These are phyloP conservation scores for Enteromius mattozi DNA, from an alignment of 2,797 vertebrate genomes.

Conservation along the genomic window DNA sequence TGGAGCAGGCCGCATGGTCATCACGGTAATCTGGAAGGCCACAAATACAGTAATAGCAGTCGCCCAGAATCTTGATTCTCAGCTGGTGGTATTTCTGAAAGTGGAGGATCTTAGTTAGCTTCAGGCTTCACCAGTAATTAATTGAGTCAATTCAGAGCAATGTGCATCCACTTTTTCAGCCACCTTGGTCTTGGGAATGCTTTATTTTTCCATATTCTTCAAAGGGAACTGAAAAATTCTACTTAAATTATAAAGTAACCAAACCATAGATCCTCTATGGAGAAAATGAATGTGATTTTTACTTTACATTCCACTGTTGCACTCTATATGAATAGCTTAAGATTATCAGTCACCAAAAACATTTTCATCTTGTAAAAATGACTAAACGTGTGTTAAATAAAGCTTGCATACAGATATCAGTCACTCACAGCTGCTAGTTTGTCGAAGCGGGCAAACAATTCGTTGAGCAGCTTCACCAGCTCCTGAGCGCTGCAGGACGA, in stretches of 20 bases:
- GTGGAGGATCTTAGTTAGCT: background rate
- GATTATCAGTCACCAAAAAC: background rate
- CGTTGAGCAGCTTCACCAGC: conserved; percentile 93
- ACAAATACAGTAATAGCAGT: conserved; percentile 96
- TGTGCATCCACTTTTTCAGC: background rate
- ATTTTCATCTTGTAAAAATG: background rate
- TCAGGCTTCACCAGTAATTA: background rate
- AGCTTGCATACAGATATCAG: background rate
- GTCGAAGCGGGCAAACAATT: conserved; percentile 94
- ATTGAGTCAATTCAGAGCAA: background rate
- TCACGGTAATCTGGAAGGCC: conserved; percentile 91
- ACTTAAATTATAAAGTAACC: no score
- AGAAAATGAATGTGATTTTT: background rate
- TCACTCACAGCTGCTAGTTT: conserved; percentile 91
- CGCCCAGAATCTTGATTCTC: conserved; percentile 93
- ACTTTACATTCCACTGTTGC: background rate
- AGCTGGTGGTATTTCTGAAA: conserved; percentile 91
- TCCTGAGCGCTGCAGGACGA: conserved; percentile 93
- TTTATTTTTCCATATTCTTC: background rate
- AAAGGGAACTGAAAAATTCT: background rate
- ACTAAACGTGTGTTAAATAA: background rate
- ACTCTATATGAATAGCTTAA: background rate
- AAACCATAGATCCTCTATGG: no score
- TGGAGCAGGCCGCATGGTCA: conserved; percentile 90
- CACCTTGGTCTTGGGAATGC: background rate